Evolutionary conservation across 1,140 invertebrate species (phyloP).

Genomic region (Atta colombica): DNA sequence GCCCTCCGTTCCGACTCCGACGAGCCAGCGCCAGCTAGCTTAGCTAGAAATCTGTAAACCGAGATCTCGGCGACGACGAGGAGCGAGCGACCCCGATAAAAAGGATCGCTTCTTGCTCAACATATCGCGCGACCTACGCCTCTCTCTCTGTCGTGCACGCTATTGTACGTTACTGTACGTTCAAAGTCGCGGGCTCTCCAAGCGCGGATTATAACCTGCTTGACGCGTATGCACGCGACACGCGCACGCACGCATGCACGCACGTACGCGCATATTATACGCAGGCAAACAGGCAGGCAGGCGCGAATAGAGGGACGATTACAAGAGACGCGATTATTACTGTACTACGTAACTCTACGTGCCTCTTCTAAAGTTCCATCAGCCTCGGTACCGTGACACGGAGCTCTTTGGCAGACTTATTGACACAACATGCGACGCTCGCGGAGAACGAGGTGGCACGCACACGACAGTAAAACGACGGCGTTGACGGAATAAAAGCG

Average conservation of each 20-base stretch:
- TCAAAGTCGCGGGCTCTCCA: not conserved
- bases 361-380: constrained; percentile 10
- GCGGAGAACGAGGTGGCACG: constrained; percentile 55
- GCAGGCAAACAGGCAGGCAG: not conserved
- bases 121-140: not conserved
- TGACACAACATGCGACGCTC: constrained; percentile 75
- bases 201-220: constrained; percentile 47
- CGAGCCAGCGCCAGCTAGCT: constrained; percentile 49
- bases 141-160: not conserved
- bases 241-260: constrained; percentile 19
- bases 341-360: constrained; percentile 42
- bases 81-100: constrained; percentile 66
- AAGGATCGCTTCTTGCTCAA: constrained; percentile 49
- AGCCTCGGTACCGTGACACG: constrained; percentile 55
- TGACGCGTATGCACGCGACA: constrained; percentile 32
- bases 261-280: constrained; percentile 22
- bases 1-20: constrained; percentile 67
- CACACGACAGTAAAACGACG: constrained; percentile 54
- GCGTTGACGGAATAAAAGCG: constrained; percentile 17
- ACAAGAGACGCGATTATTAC: constrained; percentile 16
- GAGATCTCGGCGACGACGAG: constrained; percentile 62
- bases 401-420: constrained; percentile 65
- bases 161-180: not conserved
- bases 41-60: constrained; percentile 75
- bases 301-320: not conserved